A percentile compares a stretch with the other conserved stretches of the same genome.
phyloP scores from a whole-genome alignment of 64 coral and sea anemone species.

The Montipora foliosa region DNA sequence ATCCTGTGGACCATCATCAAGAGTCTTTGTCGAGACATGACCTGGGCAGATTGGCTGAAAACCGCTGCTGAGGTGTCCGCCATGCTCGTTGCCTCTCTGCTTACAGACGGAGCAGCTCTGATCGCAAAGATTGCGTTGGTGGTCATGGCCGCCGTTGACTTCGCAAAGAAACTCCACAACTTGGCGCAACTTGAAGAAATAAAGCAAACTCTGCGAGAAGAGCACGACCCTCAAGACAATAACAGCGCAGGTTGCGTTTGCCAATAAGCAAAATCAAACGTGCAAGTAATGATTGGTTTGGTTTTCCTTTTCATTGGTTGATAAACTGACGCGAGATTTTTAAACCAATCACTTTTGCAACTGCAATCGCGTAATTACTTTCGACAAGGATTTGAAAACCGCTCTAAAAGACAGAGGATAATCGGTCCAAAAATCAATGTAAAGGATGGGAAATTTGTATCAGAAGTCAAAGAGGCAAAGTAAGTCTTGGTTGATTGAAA shows the following conservation, averaged over 20 bases:
- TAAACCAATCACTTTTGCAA: too few species aligned
- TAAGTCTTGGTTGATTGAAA: too few species aligned
- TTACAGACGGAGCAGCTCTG: constrained; percentile 50
- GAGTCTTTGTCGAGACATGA: constrained; percentile 46
- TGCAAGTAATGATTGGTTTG: too few species aligned
- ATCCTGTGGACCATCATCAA: constrained; percentile 75
- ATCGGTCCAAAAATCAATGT: too few species aligned
- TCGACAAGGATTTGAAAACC: too few species aligned
- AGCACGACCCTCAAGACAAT: neutral
- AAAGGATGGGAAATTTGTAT: too few species aligned
- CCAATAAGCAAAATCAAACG: neutral
- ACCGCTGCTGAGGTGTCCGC: constrained; percentile 51
- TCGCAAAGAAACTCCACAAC: constrained; percentile 55
- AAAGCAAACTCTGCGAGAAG: constrained; percentile 18
- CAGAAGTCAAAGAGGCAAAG: too few species aligned
- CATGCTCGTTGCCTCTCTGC: constrained; percentile 61
- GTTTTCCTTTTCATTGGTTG: too few species aligned
- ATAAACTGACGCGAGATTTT: too few species aligned
- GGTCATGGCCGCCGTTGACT: constrained; percentile 12
- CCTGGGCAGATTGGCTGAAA: constrained; percentile 45
- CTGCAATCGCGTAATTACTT: too few species aligned
- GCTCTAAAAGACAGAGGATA: too few species aligned
- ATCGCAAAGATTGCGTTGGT: constrained; percentile 62
- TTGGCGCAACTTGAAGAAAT: constrained; percentile 46
- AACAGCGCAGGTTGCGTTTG: neutral